phyloP scores from a whole-genome alignment of 1,140 invertebrate species.

The Macrosteles quadrilineatus region DNA sequence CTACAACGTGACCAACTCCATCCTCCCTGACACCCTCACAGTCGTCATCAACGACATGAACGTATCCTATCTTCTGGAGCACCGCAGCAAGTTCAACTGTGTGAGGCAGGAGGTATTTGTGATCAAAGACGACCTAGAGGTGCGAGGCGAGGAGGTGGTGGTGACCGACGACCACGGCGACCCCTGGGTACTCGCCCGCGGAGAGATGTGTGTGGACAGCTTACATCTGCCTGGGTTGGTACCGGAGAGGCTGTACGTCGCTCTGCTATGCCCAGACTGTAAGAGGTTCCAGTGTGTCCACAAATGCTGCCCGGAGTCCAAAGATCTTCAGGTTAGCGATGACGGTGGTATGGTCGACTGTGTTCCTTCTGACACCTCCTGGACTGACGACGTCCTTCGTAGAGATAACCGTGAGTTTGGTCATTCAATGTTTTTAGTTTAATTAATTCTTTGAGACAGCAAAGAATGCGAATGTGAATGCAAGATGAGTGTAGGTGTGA shows the following conservation, averaged over 20 bases:
- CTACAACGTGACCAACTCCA: too few species aligned
- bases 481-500: too few species aligned
- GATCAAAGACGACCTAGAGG: constrained; percentile 17
- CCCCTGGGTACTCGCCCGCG: not conserved
- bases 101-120: not conserved
- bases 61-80: not conserved
- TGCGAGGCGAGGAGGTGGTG: constrained; percentile 20
- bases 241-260: constrained; percentile 8
- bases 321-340: not conserved
- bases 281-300: constrained; percentile 22
- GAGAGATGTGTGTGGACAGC: constrained; percentile 31
- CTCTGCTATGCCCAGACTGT: constrained; percentile 30
- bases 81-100: not conserved
- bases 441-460: too few species aligned
- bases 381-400: not conserved
- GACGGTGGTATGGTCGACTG: not conserved
- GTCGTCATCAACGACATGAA: not conserved
- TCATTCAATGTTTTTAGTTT: too few species aligned
- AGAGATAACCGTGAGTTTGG: too few species aligned
- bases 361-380: not conserved
- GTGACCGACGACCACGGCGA: not conserved
- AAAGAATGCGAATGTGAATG: too few species aligned
- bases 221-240: constrained; percentile 12
- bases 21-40: too few species aligned
- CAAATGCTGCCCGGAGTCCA: constrained; percentile 26